These are phyloP conservation scores for Leptinotarsa undecemlineata DNA, from an alignment of 1,140 invertebrate species.

Conservation along the genomic window DNA sequence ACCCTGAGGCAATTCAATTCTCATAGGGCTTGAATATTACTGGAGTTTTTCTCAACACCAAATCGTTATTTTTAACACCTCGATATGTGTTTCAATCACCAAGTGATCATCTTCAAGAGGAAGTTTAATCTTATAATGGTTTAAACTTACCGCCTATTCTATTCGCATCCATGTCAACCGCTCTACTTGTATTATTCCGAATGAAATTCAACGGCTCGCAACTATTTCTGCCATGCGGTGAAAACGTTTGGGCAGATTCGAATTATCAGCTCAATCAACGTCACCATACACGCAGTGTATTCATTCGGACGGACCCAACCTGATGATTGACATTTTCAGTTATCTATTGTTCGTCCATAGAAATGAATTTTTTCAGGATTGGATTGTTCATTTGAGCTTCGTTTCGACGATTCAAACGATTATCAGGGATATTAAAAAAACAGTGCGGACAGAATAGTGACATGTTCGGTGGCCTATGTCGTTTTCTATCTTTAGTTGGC, in stretches of 20 bases:
- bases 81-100: too few relatives aligned
- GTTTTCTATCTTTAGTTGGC: not conserved
- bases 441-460: not conserved
- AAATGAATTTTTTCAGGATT: slow-evolving; percentile 1
- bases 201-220: not conserved
- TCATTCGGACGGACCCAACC: not conserved
- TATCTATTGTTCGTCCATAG: slow-evolving; percentile 1
- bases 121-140: too few relatives aligned
- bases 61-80: too few relatives aligned
- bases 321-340: slow-evolving; percentile 3
- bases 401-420: not conserved
- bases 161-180: too few relatives aligned
- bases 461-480: not conserved
- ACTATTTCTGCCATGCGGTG: not conserved
- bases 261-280: slow-evolving; percentile 8
- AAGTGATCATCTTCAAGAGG: too few relatives aligned
- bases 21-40: too few relatives aligned
- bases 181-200: not conserved
- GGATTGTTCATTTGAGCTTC: not conserved
- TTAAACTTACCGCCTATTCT: too few relatives aligned
- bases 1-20: too few relatives aligned
- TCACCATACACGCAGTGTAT: slow-evolving; percentile 2
- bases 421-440: not conserved
- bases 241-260: not conserved
- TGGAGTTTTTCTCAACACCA: too few relatives aligned